Percentiles rank a stretch among this genome's conserved stretches.
phyloP scores from a whole-genome alignment of 2,113 vertebrate genomes.

The Larimichthys polyactis region DNA sequence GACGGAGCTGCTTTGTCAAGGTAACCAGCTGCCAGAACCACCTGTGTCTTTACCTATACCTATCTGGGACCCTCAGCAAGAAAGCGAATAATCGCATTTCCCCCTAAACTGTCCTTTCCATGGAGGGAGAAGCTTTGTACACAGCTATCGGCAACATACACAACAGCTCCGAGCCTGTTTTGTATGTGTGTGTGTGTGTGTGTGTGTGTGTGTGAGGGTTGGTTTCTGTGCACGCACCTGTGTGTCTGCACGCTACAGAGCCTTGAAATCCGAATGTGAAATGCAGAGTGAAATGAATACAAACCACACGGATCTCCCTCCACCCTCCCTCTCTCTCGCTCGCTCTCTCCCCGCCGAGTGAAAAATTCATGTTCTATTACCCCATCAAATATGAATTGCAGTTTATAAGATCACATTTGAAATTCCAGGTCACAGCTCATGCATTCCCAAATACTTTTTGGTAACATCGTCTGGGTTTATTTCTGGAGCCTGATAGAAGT shows the following conservation, averaged over 20 bases:
- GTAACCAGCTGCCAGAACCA: not conserved
- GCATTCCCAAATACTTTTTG: slow-evolving; percentile 41
- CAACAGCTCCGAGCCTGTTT: not conserved
- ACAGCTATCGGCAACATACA: not conserved
- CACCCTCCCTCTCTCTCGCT: not conserved
- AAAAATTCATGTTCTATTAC: slow-evolving; percentile 76
- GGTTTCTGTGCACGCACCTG: not conserved
- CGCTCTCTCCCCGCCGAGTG: slow-evolving; percentile 25
- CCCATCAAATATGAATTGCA: slow-evolving; percentile 78
- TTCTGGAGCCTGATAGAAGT: slow-evolving; percentile 28
- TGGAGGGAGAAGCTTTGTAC: slow-evolving; percentile 11
- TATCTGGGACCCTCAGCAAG: not conserved
- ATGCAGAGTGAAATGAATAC: slow-evolving; percentile 49
- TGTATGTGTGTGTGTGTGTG: not conserved
- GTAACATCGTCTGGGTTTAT: slow-evolving; percentile 21
- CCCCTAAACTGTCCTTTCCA: not conserved
- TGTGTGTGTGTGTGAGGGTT: slow-evolving; percentile 10
- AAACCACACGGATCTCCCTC: slow-evolving; percentile 6
- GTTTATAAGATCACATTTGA: slow-evolving; percentile 75
- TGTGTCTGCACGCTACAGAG: slow-evolving; percentile 4
- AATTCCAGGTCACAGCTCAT: slow-evolving; percentile 69
- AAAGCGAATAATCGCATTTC: not conserved
- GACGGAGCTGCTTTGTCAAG: not conserved
- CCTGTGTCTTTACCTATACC: too few relatives aligned
- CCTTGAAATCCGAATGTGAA: slow-evolving; percentile 40